Percentiles rank a stretch among this genome's conserved stretches.
These are phyloP conservation scores for Hoplodrina blanda DNA, from an alignment of 2,888 invertebrate genomes.

Conservation along the genomic window DNA sequence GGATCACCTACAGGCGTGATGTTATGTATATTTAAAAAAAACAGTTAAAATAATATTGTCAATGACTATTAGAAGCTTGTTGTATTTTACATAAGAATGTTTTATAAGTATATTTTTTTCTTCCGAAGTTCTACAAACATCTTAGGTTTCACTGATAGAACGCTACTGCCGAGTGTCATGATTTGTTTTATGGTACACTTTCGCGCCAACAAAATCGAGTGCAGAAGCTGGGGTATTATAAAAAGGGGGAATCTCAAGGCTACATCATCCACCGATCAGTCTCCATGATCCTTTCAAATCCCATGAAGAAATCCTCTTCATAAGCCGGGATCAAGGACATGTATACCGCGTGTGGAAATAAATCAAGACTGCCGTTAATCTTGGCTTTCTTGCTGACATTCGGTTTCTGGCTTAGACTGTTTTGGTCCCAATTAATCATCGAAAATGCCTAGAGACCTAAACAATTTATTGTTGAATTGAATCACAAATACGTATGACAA, in stretches of 20 bases:
- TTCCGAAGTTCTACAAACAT: no score
- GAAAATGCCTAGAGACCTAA: neutral
- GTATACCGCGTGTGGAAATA: slow-evolving; percentile 37
- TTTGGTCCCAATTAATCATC: slow-evolving; percentile 19
- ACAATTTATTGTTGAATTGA: neutral
- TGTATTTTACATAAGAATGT: no score
- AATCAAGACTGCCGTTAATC: slow-evolving; percentile 33
- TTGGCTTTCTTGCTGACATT: slow-evolving; percentile 13
- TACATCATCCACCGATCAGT: neutral
- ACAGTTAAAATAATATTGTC: no score
- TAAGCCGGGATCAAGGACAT: slow-evolving; percentile 22
- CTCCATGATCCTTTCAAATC: slow-evolving; percentile 18
- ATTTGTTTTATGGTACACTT: neutral
- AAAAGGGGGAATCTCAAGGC: neutral
- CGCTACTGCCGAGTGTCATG: no score
- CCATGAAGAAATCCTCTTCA: slow-evolving; percentile 6
- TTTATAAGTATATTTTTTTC: no score
- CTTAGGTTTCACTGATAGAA: no score
- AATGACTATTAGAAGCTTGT: no score
- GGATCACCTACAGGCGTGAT: no score
- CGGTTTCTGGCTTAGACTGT: slow-evolving; percentile 8
- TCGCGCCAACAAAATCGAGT: neutral
- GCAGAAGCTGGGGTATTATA: neutral
- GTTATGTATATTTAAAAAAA: no score
- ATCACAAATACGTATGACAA: neutral